Evolutionary conservation across 2,888 invertebrate genomes (phyloP).

Genomic region (Cotesia congregata): DNA sequence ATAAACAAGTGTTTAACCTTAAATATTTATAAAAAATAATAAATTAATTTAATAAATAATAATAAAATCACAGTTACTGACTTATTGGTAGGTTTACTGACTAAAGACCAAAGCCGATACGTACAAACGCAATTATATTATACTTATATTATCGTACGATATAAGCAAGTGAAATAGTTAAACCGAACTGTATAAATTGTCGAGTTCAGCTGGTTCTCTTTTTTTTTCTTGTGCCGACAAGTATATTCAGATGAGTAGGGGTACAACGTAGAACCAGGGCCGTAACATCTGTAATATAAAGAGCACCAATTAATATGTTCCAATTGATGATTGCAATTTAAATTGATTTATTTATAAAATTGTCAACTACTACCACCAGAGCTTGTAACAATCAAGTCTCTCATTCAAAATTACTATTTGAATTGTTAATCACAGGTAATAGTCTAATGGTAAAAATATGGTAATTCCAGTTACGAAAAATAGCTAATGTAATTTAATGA

Average conservation of each 20-base stretch:
- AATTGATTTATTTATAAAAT: too few species aligned
- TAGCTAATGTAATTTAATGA: too few species aligned
- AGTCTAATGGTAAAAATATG: too few species aligned
- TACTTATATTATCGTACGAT: not conserved
- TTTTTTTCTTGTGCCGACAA: not conserved
- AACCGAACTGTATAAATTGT: not conserved
- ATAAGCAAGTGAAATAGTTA: not conserved
- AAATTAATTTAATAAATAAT: not conserved
- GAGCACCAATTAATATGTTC: too few species aligned
- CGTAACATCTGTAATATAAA: not conserved
- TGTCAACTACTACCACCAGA: too few species aligned
- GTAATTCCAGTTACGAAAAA: too few species aligned
- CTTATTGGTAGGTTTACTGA: not conserved
- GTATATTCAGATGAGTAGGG: not conserved
- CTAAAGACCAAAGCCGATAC: constrained; percentile 1
- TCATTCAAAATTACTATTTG: too few species aligned
- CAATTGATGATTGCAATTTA: too few species aligned
- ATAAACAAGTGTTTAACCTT: not conserved
- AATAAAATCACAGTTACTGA: constrained; percentile 22
- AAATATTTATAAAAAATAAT: not conserved
- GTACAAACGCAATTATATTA: not conserved
- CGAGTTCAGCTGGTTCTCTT: not conserved
- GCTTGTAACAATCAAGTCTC: too few species aligned
- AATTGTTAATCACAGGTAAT: too few species aligned
- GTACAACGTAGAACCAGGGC: not conserved